Base-by-base conservation (phyloP, 2,797 vertebrate species). In the Fringilla coelebs region DNA sequence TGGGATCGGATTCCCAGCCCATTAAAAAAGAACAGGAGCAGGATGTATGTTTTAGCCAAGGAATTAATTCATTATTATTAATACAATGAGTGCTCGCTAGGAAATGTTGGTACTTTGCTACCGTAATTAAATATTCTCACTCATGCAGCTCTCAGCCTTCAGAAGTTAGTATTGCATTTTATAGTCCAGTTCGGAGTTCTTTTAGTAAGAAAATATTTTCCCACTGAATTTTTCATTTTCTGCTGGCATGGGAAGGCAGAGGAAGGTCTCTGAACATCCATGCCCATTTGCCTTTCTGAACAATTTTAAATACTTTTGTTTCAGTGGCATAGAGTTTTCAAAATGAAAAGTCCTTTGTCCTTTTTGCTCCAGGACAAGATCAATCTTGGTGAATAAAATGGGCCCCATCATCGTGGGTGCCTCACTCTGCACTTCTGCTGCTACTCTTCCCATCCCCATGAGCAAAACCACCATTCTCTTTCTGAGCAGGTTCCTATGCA, bases 1-100 rank as follows among this genome's bases (percentile, higher is more conserved):
- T 6, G 36, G 65, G 71, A 89, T 90, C 1, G 1, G 54, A 78
- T 94, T 95, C 77, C 77, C 82, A 34, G 87, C 76, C 73, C 79
- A 62, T 66, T 82, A 83, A 74, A 49, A 78, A 83, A 89, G 66
- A 68, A 92, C 68, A 62, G 3, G 17, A 93, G 80, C 60, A 38
- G 76, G 93, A 83, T 36, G 83, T 32, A 63, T 8, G 9, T 80
- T 92, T 93, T 92, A 86, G 90, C 48, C 63, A 17, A 63, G 31
- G 76, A 95, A 95, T 93, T 89, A 86, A 94, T 92, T 93, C 78
- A 96, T 96, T 87, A 90, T 90, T 97, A 94, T 92, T 72, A 85
- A 72, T 7, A 24, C 60, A n/a, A 65, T 36, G 79, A 75, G 67
- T 38, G 78, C 52, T 51, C 5, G 2, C 83, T 70, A 89, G 74